Evolutionary conservation across 2,888 invertebrate genomes (phyloP), one percentile per base, ranked within the genome.

Genomic region (Hypselothyrea guttata): DNA sequence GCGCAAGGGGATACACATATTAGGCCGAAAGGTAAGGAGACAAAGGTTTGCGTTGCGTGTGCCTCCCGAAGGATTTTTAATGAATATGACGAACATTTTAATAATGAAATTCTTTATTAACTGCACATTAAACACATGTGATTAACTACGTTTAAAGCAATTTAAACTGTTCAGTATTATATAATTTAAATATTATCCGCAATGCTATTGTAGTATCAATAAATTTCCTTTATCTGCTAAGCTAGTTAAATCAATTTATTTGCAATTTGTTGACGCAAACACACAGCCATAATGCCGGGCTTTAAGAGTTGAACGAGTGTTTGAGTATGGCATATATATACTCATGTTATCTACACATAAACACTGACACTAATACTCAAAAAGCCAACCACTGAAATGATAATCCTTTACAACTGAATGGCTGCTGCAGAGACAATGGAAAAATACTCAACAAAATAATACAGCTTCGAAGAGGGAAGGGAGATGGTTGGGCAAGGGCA

Each of bases 231-330:
- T 30, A 42, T 31, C 31, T 28, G 28, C 8, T 31, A 44, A 44
- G 28, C 44, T 28, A 31, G 30, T 44, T 44, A 31, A 44, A 44
- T 31, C 44, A 44, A 30, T 44, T 30, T 44, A 13, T 31, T 31
- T 28, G 9, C 15, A 31, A 44, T 44, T 44, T 44, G 11, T 31
- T 41, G 18, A 16, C 7, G 27, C 27, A 18, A 12, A 15, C 12
- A 22, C n/a, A 22, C 38, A 40, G 18, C 4, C 40, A 40, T 7
- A 8, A 11, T 15, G 7, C 13, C 22, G 8, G 27, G 40, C 27
- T 41, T 11, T 16, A 40, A 22, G 40, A 18, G 38, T 18, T 38
- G n/a, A 38, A 13, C 16, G 15, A 37, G 15, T 8, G 35, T 13
- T 3, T 7, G 22, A 22, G 37, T 22, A 22, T 22, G 5, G 22